Base-by-base conservation (phyloP, 2,797 vertebrate species). In the Craterocephalus amniculus region DNA sequence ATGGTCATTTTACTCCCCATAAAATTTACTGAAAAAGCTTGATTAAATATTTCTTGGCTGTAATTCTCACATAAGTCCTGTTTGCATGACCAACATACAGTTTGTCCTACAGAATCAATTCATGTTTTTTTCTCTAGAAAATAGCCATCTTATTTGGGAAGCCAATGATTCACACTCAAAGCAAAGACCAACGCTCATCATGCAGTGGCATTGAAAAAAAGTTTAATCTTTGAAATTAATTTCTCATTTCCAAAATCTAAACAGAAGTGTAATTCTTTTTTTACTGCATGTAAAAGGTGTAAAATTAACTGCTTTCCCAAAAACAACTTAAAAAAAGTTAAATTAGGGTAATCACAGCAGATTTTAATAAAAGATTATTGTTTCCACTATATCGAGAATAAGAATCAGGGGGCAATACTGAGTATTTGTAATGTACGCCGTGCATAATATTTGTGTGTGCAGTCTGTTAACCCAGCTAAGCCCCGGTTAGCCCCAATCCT, bases 401-500 rank as follows among this genome's bases (percentile, higher is more conserved):
- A 8, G 1, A 36, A 49, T n/a, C 16, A 35, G n/a, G 36, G 36
- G 2, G 16, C 43, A 58, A 27, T 49, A 65, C 3, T 58, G 58
- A 67, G 63, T 35, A 32, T 36, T 55, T 27, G 2, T 34, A 49
- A 54, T 63, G 43, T 26, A 48, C 31, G 11, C 55, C 7, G 35
- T 31, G 10, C 16, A 56, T 63, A 73, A 63, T 1, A 2, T 45
- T 62, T 58, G 36, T 60, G 55, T 72, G 58, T 64, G 58, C 45
- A 58, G 72, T 40, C 54, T 55, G 1, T 57, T 59, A 32, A 54
- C 45, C 63, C 70, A 79, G 67, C 55, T 57, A 56, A 65, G 34
- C 38, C 66, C 31, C 1, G 4, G 62, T 78, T 65, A 67, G 65
- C 58, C 72, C 38, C 63, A 20, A 24, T 38, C n/a, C 69, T 66